These are phyloP conservation scores for Pseudachorutes palmiensis DNA, from an alignment of 1,140 invertebrate species.

Conservation along the genomic window DNA sequence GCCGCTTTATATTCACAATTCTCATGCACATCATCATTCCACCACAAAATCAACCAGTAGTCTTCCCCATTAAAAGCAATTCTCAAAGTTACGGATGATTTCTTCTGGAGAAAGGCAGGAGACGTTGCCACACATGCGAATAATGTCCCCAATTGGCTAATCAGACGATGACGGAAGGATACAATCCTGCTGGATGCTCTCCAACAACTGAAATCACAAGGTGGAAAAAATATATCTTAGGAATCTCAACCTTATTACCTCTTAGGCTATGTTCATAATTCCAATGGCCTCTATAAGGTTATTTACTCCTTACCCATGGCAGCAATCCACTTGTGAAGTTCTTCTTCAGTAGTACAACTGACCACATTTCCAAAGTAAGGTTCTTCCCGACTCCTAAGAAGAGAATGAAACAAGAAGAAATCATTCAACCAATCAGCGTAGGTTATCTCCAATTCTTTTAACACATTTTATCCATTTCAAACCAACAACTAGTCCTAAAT, in stretches of 20 bases:
- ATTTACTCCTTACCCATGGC: constrained; percentile 54
- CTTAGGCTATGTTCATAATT: too few relatives aligned
- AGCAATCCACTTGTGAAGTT: constrained; percentile 64
- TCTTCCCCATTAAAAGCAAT: neutral
- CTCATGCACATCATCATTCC: neutral
- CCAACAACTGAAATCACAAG: neutral
- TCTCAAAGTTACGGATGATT: too few relatives aligned
- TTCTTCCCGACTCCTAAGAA: constrained; percentile 58
- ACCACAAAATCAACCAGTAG: neutral
- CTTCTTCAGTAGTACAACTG: constrained; percentile 60
- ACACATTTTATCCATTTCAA: too few relatives aligned
- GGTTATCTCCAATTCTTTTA: too few relatives aligned
- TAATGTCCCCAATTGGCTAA: neutral
- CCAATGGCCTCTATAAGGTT: constrained; percentile 42
- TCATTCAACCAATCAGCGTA: too few relatives aligned
- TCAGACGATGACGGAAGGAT: constrained; percentile 27
- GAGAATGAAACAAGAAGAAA: neutral
- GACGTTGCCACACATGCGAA: too few relatives aligned
- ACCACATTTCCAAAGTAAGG: constrained; percentile 70
- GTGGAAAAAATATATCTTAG: neutral
- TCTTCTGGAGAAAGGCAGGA: too few relatives aligned
- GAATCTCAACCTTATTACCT: too few relatives aligned
- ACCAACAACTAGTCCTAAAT: too few relatives aligned
- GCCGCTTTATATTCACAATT: too few relatives aligned
- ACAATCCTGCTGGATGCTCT: constrained; percentile 33